A percentile compares a stretch with the other conserved stretches of the same genome.
Conservation (phyloP, 2,797 vertebrate species). For the Loris lydekkerianus region DNA sequence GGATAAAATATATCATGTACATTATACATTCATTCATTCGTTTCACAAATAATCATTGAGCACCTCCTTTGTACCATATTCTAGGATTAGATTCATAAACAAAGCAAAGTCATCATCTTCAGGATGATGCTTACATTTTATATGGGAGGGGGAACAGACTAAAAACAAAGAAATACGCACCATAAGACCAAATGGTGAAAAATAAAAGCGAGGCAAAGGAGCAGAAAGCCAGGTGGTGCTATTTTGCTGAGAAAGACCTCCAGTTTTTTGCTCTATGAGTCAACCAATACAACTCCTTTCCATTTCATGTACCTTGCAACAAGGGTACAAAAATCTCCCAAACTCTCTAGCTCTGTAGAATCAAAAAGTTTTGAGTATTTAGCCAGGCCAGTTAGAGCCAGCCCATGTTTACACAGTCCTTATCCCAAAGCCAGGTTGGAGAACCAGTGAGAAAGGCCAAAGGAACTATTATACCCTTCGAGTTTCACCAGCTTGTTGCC, state of each 20-base stretch:
- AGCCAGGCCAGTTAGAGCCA: background rate
- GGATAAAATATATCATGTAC: background rate
- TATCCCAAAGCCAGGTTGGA: background rate
- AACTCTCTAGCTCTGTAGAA: background rate
- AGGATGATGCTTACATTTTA: background rate
- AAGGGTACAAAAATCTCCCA: background rate
- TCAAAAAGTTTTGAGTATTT: background rate
- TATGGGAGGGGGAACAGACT: background rate
- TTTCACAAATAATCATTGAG: background rate
- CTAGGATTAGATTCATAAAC: background rate
- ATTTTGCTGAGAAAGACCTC: background rate
- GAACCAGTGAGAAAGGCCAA: slow-evolving; percentile 15
- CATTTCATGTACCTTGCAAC: background rate
- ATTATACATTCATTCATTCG: background rate
- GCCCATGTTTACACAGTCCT: background rate
- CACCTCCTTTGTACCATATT: background rate
- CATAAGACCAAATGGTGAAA: background rate
- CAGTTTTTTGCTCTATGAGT: background rate
- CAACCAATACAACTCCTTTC: background rate
- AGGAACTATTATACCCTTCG: background rate
- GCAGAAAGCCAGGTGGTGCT: background rate
- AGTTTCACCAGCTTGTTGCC: background rate
- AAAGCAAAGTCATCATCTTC: background rate
- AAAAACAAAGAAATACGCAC: slow-evolving; percentile 27
- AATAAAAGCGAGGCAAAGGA: slow-evolving; percentile 6